Conservation (phyloP, 2,888 invertebrate genomes). For the Dasysyrphus tricinctus region DNA sequence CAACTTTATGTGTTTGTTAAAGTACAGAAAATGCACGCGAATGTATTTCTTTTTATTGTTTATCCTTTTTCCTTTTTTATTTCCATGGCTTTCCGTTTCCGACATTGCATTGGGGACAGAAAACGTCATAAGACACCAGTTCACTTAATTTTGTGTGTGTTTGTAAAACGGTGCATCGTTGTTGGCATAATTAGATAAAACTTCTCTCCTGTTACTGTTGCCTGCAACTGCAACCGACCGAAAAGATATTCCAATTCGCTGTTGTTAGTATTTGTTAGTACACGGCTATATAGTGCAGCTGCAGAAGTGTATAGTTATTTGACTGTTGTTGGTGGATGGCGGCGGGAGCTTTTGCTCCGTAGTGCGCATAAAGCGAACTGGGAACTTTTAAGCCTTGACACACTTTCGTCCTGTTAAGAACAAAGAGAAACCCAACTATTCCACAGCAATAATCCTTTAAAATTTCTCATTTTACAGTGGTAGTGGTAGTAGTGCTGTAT, state of each 20-base stretch:
- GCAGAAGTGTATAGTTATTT: conserved; percentile 16
- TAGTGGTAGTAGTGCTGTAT: conserved; percentile 17
- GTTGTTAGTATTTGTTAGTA: conserved; percentile 34
- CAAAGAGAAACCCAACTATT: conserved; percentile 60
- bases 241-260: conserved; percentile 10
- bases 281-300: conserved; percentile 1
- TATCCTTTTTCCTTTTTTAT: conserved; percentile 21
- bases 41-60: not conserved
- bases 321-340: not conserved
- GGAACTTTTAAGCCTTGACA: conserved; percentile 73
- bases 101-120: conserved; percentile 44
- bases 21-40: conserved; percentile 34
- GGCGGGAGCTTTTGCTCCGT: conserved; percentile 59
- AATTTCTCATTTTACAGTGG: conserved; percentile 23
- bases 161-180: conserved; percentile 42
- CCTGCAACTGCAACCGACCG: conserved; percentile 1
- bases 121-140: conserved; percentile 41
- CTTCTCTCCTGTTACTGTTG: conserved; percentile 55
- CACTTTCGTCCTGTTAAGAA: conserved; percentile 52
- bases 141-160: conserved; percentile 10
- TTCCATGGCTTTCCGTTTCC: conserved; percentile 36
- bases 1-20: conserved; percentile 41
- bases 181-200: conserved; percentile 74
- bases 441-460: conserved; percentile 52
- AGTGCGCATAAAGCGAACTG: conserved; percentile 62